Evolutionary conservation across 2,888 invertebrate genomes (phyloP).

Genomic region (Thumatha senex): DNA sequence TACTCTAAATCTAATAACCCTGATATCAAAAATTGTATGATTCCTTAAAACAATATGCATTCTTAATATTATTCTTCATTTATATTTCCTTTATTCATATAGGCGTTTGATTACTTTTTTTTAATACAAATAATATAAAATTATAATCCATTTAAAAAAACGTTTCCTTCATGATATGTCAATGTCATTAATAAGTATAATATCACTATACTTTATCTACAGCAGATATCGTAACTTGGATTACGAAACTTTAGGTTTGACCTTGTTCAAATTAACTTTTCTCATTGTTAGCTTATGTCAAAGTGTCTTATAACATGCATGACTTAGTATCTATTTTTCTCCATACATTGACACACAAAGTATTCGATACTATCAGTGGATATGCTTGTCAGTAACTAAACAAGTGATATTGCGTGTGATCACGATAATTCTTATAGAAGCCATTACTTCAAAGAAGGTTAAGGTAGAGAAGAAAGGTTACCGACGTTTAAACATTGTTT

Average conservation of each 20-base stretch:
- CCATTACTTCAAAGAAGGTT: constrained; percentile 23
- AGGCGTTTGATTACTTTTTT: no score
- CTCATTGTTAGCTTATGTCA: constrained; percentile 28
- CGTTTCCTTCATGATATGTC: no score
- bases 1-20: no score
- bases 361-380: constrained; percentile 10
- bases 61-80: no score
- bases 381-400: no score
- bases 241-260: constrained; percentile 31
- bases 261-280: constrained; percentile 44
- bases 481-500: neutral
- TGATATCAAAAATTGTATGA: no score
- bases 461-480: constrained; percentile 12
- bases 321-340: constrained; percentile 14
- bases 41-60: no score
- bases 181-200: no score
- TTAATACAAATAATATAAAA: no score
- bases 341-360: constrained; percentile 17
- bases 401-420: constrained; percentile 22
- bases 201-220: neutral
- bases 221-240: neutral
- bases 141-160: no score
- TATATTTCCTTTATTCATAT: no score
- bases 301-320: constrained; percentile 27
- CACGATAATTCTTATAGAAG: constrained; percentile 30